phyloP scores from a whole-genome alignment of 2,797 vertebrate species.

The Lacerta viridis region DNA sequence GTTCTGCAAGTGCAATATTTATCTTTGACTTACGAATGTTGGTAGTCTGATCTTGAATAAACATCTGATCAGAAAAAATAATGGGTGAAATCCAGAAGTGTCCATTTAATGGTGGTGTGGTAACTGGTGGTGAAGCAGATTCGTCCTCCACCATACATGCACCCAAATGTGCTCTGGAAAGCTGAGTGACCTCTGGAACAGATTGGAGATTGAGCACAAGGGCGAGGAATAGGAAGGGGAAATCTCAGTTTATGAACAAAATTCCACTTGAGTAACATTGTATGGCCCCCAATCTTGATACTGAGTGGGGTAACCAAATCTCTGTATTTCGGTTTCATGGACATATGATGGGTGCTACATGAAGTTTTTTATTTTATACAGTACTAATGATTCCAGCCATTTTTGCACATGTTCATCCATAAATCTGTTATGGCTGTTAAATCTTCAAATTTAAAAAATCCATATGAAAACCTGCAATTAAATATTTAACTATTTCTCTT shows the following conservation, averaged over 20 bases:
- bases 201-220: no score
- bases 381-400: background rate
- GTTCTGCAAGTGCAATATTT: background rate
- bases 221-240: no score
- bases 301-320: no score
- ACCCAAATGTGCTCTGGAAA: no score
- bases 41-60: background rate
- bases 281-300: background rate
- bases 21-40: background rate
- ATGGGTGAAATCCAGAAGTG: background rate
- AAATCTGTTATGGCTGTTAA: background rate
- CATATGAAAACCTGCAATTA: background rate
- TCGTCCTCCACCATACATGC: no score
- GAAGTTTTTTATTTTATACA: background rate
- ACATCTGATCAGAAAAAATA: background rate
- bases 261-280: no score
- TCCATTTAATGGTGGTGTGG: no score
- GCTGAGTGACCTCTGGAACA: no score
- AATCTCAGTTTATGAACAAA: no score
- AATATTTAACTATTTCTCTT: background rate
- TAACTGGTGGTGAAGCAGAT: no score
- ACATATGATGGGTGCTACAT: background rate
- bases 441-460: background rate
- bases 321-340: background rate
- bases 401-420: background rate